A percentile compares a stretch with the other conserved stretches of the same genome.
phyloP scores from a whole-genome alignment of 1,140 invertebrate genomes.

The Acromyrmex echinatior region DNA sequence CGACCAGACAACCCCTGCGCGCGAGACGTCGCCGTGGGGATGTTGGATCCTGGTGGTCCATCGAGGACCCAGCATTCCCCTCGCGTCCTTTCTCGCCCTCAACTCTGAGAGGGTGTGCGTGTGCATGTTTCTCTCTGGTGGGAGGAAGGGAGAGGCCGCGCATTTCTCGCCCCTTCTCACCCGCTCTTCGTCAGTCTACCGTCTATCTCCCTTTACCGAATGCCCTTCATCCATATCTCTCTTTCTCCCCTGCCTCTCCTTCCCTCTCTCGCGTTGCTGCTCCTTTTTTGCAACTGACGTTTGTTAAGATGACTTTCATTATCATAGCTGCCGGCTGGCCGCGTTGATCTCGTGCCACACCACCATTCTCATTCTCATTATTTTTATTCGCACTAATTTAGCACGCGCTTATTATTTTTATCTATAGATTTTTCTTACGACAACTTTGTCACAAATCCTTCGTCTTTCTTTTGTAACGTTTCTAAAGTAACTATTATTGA shows the following conservation, averaged over 20 bases:
- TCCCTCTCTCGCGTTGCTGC: constrained; percentile 49
- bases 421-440: constrained; percentile 45
- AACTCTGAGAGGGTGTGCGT: neutral
- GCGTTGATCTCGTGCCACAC: neutral
- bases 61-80: constrained; percentile 63
- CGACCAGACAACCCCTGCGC: constrained; percentile 74
- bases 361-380: constrained; percentile 54
- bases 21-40: constrained; percentile 74
- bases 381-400: constrained; percentile 56
- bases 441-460: constrained; percentile 14
- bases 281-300: constrained; percentile 60
- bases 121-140: neutral
- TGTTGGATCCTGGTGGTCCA: constrained; percentile 78
- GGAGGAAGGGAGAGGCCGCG: constrained; percentile 20
- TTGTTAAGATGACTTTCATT: constrained; percentile 65
- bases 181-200: constrained; percentile 11
- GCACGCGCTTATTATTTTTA: constrained; percentile 31
- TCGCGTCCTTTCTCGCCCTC: constrained; percentile 54
- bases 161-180: constrained; percentile 48
- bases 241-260: constrained; percentile 19
- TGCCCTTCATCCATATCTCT: neutral
- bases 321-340: constrained; percentile 47
- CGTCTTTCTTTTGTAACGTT: neutral
- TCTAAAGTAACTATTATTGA: neutral
- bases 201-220: constrained; percentile 46